phyloP scores from a whole-genome alignment of 2,113 vertebrate genomes.

The Stigmatopora nigra region DNA sequence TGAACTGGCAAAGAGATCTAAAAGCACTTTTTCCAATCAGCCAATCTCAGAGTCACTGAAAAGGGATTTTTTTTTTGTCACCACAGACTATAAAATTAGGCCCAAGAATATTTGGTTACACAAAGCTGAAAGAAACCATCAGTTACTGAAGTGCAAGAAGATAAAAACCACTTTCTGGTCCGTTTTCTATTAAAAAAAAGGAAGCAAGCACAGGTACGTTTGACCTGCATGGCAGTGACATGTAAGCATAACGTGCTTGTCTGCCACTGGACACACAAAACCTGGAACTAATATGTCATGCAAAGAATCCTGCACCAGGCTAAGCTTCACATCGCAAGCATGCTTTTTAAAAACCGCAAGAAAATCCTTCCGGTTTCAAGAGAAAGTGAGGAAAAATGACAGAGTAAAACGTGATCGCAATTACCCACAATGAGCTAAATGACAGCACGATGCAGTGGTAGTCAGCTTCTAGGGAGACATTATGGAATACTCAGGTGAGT shows the following conservation, averaged over 20 bases:
- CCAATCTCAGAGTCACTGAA: neutral
- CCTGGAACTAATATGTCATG: neutral
- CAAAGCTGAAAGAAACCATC: constrained; percentile 32
- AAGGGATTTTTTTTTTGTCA: constrained; percentile 1
- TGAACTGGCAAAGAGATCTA: neutral
- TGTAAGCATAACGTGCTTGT: constrained; percentile 13
- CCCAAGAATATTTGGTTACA: neutral
- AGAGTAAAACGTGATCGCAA: constrained; percentile 47
- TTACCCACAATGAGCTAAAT: constrained; percentile 68
- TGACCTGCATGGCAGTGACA: constrained; percentile 32
- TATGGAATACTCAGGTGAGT: constrained; percentile 63
- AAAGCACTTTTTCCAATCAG: neutral
- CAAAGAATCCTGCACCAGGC: neutral
- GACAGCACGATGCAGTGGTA: constrained; percentile 55
- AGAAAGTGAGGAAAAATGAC: constrained; percentile 53
- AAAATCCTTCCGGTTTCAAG: constrained; percentile 13
- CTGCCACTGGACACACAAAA: neutral
- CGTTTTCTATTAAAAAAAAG: constrained; percentile 46
- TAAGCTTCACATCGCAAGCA: neutral
- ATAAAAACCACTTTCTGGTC: constrained; percentile 47
- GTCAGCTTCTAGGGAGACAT: constrained; percentile 51
- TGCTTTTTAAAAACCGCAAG: neutral
- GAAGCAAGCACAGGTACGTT: constrained; percentile 18
- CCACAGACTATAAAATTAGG: constrained; percentile 4
- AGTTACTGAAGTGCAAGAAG: constrained; percentile 36